A percentile compares a stretch with the other conserved stretches of the same genome.
phyloP scores from a whole-genome alignment of 1,140 invertebrate genomes.

The Drosophila baimaii region DNA sequence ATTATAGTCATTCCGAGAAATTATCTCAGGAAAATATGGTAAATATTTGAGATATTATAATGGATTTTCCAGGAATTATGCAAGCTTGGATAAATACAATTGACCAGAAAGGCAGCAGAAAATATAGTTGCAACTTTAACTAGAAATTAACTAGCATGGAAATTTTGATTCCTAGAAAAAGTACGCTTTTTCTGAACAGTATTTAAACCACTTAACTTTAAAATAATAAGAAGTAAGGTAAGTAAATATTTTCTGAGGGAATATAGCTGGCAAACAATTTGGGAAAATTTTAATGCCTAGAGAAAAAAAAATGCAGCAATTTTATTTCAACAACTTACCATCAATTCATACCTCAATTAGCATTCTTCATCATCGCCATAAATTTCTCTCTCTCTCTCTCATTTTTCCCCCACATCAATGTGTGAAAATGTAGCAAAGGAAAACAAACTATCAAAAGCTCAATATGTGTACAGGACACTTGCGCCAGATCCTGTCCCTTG shows the following conservation, averaged over 20 bases:
- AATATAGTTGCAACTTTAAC: too few relatives aligned
- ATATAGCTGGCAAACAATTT: too few relatives aligned
- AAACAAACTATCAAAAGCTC: conserved; percentile 40
- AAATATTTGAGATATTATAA: neutral
- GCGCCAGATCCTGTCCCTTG: conserved; percentile 6
- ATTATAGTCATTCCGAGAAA: neutral
- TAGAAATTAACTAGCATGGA: too few relatives aligned
- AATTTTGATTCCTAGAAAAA: too few relatives aligned
- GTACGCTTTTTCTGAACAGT: too few relatives aligned
- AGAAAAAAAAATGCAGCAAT: neutral
- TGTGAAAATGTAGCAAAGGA: conserved; percentile 28
- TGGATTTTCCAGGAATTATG: neutral
- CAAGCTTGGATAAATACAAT: neutral
- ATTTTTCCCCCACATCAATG: neutral
- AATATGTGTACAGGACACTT: conserved; percentile 19
- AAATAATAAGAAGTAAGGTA: too few relatives aligned
- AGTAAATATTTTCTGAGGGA: too few relatives aligned
- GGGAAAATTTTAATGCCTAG: too few relatives aligned
- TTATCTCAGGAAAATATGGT: neutral
- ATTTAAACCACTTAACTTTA: too few relatives aligned
- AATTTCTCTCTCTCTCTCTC: neutral
- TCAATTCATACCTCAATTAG: conserved; percentile 14
- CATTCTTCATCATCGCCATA: conserved; percentile 13
- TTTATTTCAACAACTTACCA: neutral
- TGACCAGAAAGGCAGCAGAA: neutral